phyloP scores from a whole-genome alignment of 2,113 vertebrate genomes.

The Peromyscus maniculatus region DNA sequence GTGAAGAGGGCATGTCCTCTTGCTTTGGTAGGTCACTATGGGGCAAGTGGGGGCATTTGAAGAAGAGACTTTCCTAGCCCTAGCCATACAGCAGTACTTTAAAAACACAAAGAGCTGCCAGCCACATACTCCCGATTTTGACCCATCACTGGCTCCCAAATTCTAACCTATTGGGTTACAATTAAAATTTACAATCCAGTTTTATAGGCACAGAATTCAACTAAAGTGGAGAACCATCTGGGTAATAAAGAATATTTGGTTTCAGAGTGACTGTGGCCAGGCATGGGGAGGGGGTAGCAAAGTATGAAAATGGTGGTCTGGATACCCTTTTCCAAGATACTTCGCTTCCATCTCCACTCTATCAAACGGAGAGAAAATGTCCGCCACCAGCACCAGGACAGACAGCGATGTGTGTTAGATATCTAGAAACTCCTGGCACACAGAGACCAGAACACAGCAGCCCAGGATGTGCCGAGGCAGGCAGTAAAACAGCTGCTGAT shows the following conservation, averaged over 20 bases:
- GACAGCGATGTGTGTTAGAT: background rate
- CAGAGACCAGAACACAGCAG: background rate
- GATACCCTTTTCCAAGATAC: background rate
- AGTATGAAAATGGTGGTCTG: background rate
- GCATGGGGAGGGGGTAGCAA: background rate
- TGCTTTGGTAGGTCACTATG: background rate
- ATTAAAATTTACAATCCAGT: slow-evolving; percentile 76
- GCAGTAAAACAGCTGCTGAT: background rate
- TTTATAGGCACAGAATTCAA: slow-evolving; percentile 65
- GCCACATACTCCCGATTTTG: background rate
- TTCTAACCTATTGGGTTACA: slow-evolving; percentile 69
- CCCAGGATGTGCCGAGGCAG: background rate
- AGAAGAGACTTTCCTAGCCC: background rate
- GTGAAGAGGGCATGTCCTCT: background rate
- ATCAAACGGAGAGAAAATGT: background rate
- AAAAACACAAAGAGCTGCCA: background rate
- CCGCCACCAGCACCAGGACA: background rate
- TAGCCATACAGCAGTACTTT: background rate
- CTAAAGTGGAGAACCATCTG: slow-evolving; percentile 64
- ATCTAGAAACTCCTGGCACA: background rate
- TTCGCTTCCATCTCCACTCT: background rate
- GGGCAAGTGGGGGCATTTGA: background rate
- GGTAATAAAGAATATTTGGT: slow-evolving; percentile 64
- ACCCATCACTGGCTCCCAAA: slow-evolving; percentile 24
- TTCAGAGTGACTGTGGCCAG: background rate